Evolutionary conservation across 2,113 vertebrate species (phyloP), one percentile per base, ranked within the genome.

Genomic region (Polypterus bichir): DNA sequence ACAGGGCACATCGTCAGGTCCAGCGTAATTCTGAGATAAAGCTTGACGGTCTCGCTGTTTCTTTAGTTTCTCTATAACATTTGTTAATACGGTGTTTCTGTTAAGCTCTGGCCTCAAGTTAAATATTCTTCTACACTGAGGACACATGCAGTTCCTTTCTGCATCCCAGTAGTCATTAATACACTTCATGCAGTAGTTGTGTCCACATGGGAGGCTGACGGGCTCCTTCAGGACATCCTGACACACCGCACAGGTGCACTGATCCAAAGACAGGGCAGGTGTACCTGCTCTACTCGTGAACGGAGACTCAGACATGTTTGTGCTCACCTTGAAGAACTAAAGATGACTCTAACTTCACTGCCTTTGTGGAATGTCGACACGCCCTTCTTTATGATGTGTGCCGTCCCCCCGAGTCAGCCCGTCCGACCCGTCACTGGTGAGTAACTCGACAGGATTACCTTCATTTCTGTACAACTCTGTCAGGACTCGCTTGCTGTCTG

Each of bases 161-260:
- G 62, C 60, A 3, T 75, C 72, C 77, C 79, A 79, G 63, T 51
- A 70, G 9, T 3, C 11, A 6, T 69, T 63, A 48, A 78, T 74
- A 63, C 81, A 83, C 3, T 10, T 56, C 61, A 70, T 56, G 66
- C 81, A 81, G 67, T 70, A 83, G 9, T 73, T 83, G 61, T 83
- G 78, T 0, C 77, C 79, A 10, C 81, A 83, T 2, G 75, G 73
- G 48, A 78, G 70, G 54, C 79, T 78, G 9, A 68, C 68, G 0
- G 81, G 78, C 1, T 70, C 65, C 7, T 3, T 66, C 66, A 76
- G 81, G 52, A 51, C 47, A 3, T 68, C 76, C 68, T 77, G 61
- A 46, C 81, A 83, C 72, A 85, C 83, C 62, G 83, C 81, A 56
- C 83, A 85, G 57, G 69, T 54, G 66, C 82, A 78, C 4, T 76